Evolutionary conservation across 2,797 vertebrate species (phyloP).

Genomic region (Mormyrops boulengeri): DNA sequence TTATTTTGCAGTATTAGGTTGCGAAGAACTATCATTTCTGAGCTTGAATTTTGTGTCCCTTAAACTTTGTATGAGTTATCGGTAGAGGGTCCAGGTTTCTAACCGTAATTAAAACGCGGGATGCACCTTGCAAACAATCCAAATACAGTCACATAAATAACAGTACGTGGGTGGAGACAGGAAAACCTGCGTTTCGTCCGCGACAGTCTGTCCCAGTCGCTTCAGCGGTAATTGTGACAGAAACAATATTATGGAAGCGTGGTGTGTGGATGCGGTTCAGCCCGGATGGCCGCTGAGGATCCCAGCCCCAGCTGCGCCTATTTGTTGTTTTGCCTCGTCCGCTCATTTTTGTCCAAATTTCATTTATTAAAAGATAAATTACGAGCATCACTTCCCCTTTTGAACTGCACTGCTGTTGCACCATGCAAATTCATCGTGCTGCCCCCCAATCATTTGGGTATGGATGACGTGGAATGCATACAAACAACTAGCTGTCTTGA

Average conservation of each 20-base stretch:
- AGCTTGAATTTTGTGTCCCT: background rate
- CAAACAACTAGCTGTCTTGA: background rate
- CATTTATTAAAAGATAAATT: background rate
- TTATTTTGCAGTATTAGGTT: background rate
- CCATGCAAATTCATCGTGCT: background rate
- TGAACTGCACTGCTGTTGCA: background rate
- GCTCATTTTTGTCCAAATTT: background rate
- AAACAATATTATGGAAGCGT: background rate
- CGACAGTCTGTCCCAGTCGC: background rate
- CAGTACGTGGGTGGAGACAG: background rate
- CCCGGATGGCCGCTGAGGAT: background rate
- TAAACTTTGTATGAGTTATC: background rate
- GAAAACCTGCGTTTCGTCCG: background rate
- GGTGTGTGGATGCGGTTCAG: background rate
- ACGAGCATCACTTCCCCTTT: background rate
- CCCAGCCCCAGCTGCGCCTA: background rate
- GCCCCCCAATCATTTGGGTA: background rate
- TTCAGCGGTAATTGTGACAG: background rate
- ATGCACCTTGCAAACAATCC: background rate
- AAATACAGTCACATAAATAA: background rate
- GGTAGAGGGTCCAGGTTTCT: background rate
- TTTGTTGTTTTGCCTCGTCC: background rate
- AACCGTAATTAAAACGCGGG: background rate
- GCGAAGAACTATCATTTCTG: background rate
- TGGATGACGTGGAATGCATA: background rate